These are phyloP conservation scores for Oncorhynchus mykiss DNA, from an alignment of 2,113 vertebrate genomes.

Conservation along the genomic window DNA sequence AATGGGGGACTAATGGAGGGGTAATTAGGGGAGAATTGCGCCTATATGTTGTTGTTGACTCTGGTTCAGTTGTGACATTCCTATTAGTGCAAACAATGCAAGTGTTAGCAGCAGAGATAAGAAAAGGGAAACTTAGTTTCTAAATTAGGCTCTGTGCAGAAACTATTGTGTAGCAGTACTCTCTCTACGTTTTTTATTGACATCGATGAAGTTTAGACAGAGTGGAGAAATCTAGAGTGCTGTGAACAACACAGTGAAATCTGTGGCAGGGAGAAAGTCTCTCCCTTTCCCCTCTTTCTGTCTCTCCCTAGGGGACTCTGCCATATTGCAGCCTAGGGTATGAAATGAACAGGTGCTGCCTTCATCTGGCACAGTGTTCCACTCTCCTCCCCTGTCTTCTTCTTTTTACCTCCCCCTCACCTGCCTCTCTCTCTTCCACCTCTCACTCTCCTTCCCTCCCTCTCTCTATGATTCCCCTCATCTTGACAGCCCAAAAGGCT, in stretches of 20 bases:
- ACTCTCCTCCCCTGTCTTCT: slow-evolving; percentile 10
- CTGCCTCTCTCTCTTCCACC: slow-evolving; percentile 30
- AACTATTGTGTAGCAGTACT: no score
- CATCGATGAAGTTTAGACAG: background rate
- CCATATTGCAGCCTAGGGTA: slow-evolving; percentile 54
- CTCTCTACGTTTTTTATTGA: background rate
- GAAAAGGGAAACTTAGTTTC: no score
- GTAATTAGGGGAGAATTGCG: background rate
- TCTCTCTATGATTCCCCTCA: slow-evolving; percentile 30
- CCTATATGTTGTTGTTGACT: no score
- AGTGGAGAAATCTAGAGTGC: background rate
- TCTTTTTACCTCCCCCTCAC: slow-evolving; percentile 36
- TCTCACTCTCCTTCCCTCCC: slow-evolving; percentile 12
- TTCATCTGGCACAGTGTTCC: slow-evolving; percentile 43
- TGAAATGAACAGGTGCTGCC: slow-evolving; percentile 62
- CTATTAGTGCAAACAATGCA: no score
- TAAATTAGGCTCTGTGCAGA: no score
- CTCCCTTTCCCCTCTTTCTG: slow-evolving; percentile 1
- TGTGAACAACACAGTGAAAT: slow-evolving; percentile 7
- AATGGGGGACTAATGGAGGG: no score
- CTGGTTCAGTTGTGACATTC: no score
- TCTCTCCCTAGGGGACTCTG: slow-evolving; percentile 36
- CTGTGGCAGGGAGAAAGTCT: background rate
- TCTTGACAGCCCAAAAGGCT: slow-evolving; percentile 58
- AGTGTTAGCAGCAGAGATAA: no score